phyloP scores from a whole-genome alignment of 2,113 vertebrate genomes.

The Oceanodroma tethys region DNA sequence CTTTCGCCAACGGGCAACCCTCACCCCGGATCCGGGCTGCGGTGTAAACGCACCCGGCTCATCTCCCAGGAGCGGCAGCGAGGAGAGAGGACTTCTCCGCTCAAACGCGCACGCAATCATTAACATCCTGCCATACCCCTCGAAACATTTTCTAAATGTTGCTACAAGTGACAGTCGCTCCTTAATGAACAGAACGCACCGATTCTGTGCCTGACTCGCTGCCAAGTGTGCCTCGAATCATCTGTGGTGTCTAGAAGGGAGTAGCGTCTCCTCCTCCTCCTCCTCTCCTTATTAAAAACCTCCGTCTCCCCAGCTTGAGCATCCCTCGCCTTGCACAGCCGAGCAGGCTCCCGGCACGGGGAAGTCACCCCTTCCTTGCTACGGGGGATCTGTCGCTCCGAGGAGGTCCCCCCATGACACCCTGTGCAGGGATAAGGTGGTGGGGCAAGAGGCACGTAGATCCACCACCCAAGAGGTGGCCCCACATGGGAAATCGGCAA shows the following conservation, averaged over 20 bases:
- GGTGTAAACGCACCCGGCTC: accelerated
- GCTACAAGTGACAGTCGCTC: conserved; percentile 40
- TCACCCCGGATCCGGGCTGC: accelerated
- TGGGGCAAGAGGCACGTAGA: background rate
- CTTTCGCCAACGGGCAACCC: accelerated
- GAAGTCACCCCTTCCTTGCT: background rate
- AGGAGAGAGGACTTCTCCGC: background rate
- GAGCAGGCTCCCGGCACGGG: accelerated
- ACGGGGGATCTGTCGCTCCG: accelerated
- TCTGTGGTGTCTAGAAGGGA: conserved; percentile 62
- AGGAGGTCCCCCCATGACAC: accelerated
- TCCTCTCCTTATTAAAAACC: conserved; percentile 9
- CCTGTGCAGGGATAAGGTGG: accelerated
- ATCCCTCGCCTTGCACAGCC: background rate
- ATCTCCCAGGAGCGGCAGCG: background rate
- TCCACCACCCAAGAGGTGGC: background rate
- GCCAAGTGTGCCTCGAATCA: conserved; percentile 52
- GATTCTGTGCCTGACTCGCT: conserved; percentile 35
- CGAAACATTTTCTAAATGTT: background rate
- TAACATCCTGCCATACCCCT: background rate
- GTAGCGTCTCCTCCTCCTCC: conserved; percentile 38
- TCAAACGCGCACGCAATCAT: background rate
- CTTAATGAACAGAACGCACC: conserved; percentile 43
- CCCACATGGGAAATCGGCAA: accelerated
- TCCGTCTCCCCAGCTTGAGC: conserved; percentile 9